phyloP scores from a whole-genome alignment of 2,888 invertebrate genomes.

The Eupsilia transversa region DNA sequence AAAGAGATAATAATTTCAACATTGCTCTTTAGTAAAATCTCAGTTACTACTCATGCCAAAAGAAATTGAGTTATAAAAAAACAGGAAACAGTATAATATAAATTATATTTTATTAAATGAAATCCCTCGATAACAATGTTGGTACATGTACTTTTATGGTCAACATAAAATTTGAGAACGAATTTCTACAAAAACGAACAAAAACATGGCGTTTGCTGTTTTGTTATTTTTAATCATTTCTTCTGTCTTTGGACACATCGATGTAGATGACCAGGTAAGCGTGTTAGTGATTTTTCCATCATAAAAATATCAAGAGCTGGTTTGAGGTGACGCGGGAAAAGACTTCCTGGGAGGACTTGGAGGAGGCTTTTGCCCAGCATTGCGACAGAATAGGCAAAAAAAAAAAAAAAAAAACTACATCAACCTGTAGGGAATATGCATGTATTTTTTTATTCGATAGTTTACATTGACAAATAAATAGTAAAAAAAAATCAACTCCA shows the following conservation, averaged over 20 bases:
- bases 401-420: too few relatives aligned
- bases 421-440: too few relatives aligned
- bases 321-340: too few relatives aligned
- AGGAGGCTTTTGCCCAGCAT: too few relatives aligned
- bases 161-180: constrained; percentile 44
- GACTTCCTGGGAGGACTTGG: too few relatives aligned
- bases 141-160: constrained; percentile 47
- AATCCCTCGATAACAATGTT: constrained; percentile 5
- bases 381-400: too few relatives aligned
- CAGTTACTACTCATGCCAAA: constrained; percentile 1
- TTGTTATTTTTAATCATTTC: constrained; percentile 61
- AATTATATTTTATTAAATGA: constrained; percentile 12
- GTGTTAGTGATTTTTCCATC: not conserved
- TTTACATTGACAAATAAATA: too few relatives aligned
- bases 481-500: too few relatives aligned
- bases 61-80: constrained; percentile 37
- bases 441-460: too few relatives aligned
- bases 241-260: constrained; percentile 54
- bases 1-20: constrained; percentile 18
- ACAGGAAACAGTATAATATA: not conserved
- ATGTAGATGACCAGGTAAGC: constrained; percentile 62
- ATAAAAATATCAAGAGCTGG: not conserved
- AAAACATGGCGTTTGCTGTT: constrained; percentile 64
- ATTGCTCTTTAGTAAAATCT: constrained; percentile 24
- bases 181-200: constrained; percentile 38